Evolutionary conservation across 1,140 invertebrate species (phyloP), one percentile per base, ranked within the genome.

Genomic region (Cydia pomonella): DNA sequence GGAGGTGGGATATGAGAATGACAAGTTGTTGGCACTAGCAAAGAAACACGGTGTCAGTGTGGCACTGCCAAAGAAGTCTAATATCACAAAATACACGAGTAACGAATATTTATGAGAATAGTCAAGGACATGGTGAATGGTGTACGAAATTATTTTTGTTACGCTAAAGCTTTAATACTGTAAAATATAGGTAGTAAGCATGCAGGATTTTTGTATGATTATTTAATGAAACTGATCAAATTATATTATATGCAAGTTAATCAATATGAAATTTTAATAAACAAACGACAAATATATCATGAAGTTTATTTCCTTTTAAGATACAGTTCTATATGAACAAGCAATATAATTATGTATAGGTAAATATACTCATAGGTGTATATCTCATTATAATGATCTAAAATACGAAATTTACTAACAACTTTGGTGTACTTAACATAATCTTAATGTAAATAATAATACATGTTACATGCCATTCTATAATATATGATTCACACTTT

Each of bases 91-190:
- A 86, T 93, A 93, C 78, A 93, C 93, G 25, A 93, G 92, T 79
- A 93, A 91, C 82, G 93, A 93, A 86, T 93, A 93, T 87, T 92
- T 93, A 90, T 93, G 91, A 93, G 85, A 90, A 80, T 86, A 90
- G 83, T 82, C 80, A 84, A 77, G 75, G 66, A 66, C 44, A 73
- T 78, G 76, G 79, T 79, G 77, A 47, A 75, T 80, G 76, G 77
- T 86, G 84, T 86, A 87, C 73, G 81, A 85, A 86, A 84, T 86
- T 90, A 90, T 88, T 88, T 90, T 90, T 90, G 89, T 90, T 90
- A 91, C 81, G 89, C 91, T 92, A 83, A 89, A 92, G 90, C 89
- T 91, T 92, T 92, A 91, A 92, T 90, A 86, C 74, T 91, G 89
- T 91, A 92, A 87, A 86, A 91, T 89, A 91, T 92, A 92, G 89